Percentiles rank a stretch among this genome's conserved stretches.
phyloP scores from a whole-genome alignment of 2,888 invertebrate species.

The Zhengitettix transpicula region DNA sequence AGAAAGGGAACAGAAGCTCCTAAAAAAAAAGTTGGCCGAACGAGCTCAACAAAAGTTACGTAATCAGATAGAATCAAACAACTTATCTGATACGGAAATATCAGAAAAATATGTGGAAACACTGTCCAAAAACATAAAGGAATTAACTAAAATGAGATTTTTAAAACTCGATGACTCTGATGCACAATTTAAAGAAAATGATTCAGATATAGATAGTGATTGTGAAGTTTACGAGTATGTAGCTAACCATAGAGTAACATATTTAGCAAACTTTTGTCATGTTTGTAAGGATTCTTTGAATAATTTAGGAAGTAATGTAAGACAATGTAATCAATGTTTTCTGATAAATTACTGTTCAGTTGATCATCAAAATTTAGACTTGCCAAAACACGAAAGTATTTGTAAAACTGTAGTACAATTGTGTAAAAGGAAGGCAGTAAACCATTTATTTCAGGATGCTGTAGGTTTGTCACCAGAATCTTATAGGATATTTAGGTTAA shows the following conservation, averaged over 20 bases:
- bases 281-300: constrained; percentile 28
- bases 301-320: constrained; percentile 15
- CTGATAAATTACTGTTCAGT: constrained; percentile 46
- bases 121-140: not conserved
- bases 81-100: not conserved
- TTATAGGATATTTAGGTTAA: constrained; percentile 44
- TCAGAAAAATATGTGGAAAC: not conserved
- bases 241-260: constrained; percentile 41
- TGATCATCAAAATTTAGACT: constrained; percentile 42
- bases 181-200: not conserved
- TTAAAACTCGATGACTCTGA: not conserved
- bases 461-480: constrained; percentile 25
- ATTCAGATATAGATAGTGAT: constrained; percentile 19
- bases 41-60: not conserved
- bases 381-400: constrained; percentile 36
- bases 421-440: constrained; percentile 26
- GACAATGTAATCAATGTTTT: constrained; percentile 33
- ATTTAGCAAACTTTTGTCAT: constrained; percentile 39
- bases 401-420: constrained; percentile 43
- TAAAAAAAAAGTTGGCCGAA: not conserved
- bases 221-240: constrained; percentile 43
- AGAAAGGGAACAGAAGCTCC: not conserved
- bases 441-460: constrained; percentile 34
- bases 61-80: not conserved
- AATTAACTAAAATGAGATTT: not conserved